A percentile compares a stretch with the other conserved stretches of the same genome.
Conservation (phyloP, 92 coral and sea anemone species). For the Anthopleura xanthogrammica region DNA sequence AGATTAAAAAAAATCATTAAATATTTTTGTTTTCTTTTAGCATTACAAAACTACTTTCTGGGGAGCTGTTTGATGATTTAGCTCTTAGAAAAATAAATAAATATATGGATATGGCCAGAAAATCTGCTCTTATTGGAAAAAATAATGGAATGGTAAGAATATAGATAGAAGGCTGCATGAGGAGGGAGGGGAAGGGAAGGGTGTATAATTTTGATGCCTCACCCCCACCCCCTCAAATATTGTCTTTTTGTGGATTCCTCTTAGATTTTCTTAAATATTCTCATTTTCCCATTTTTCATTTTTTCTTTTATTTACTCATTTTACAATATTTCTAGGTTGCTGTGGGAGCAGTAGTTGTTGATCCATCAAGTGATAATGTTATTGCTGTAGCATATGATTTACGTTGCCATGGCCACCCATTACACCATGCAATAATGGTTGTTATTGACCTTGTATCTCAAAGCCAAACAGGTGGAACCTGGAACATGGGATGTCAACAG, state of each 20-base stretch:
- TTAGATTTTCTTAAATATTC: too few species aligned
- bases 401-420: slow-evolving; percentile 73
- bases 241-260: too few species aligned
- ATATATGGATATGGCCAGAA: slow-evolving; percentile 70
- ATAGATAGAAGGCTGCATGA: neutral
- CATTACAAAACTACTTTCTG: slow-evolving; percentile 65
- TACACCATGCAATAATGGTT: slow-evolving; percentile 95
- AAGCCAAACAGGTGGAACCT: slow-evolving; percentile 82
- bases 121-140: slow-evolving; percentile 56
- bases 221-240: too few species aligned
- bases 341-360: slow-evolving; percentile 79
- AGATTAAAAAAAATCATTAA: too few species aligned
- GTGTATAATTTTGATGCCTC: too few species aligned
- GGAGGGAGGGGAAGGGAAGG: neutral
- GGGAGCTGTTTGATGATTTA: slow-evolving; percentile 61
- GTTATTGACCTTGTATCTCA: slow-evolving; percentile 87
- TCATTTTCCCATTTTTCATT: neutral
- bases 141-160: slow-evolving; percentile 52
- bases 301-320: neutral
- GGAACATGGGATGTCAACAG: slow-evolving; percentile 59
- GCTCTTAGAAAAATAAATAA: slow-evolving; percentile 46
- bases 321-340: slow-evolving; percentile 40
- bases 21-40: slow-evolving; percentile 35
- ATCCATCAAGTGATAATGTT: slow-evolving; percentile 58
- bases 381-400: slow-evolving; percentile 78